Evolutionary conservation across 1,140 invertebrate species (phyloP).

Genomic region (Hyles euphorbiae): DNA sequence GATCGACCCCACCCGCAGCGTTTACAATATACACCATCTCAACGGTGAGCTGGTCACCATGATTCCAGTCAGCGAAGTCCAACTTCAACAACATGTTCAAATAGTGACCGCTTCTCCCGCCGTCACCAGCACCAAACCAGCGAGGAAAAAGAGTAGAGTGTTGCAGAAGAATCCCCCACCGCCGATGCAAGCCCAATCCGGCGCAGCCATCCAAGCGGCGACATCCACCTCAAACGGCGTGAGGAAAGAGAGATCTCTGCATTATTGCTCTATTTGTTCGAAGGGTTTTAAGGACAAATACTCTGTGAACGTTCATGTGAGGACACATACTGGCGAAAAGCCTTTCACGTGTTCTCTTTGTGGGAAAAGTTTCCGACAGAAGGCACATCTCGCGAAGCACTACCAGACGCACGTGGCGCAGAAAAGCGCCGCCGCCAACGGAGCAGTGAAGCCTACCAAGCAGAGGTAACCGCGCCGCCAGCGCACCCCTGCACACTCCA

Average conservation of each 20-base stretch:
- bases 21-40: constrained; percentile 74
- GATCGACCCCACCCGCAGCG: constrained; percentile 65
- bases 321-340: constrained; percentile 94
- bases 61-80: constrained; percentile 66
- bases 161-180: constrained; percentile 59
- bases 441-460: constrained; percentile 65
- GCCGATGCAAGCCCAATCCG: constrained; percentile 47
- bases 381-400: constrained; percentile 97
- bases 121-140: constrained; percentile 74
- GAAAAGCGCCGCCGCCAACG: constrained; percentile 77
- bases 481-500: constrained; percentile 12
- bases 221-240: constrained; percentile 77
- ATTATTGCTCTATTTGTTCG: constrained; percentile 93
- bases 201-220: constrained; percentile 61
- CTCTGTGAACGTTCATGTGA: constrained; percentile 93
- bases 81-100: constrained; percentile 71
- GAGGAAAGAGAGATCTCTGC: constrained; percentile 88
- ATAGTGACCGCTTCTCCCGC: constrained; percentile 67
- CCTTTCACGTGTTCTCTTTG: constrained; percentile 92
- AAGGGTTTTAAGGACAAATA: constrained; percentile 97
- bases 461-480: constrained; percentile 60
- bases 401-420: constrained; percentile 95
- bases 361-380: constrained; percentile 94
- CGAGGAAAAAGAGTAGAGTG: constrained; percentile 74
- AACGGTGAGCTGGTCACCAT: constrained; percentile 71